Evolutionary conservation across 1,140 invertebrate genomes (phyloP).

Genomic region (Drosophila bocqueti): DNA sequence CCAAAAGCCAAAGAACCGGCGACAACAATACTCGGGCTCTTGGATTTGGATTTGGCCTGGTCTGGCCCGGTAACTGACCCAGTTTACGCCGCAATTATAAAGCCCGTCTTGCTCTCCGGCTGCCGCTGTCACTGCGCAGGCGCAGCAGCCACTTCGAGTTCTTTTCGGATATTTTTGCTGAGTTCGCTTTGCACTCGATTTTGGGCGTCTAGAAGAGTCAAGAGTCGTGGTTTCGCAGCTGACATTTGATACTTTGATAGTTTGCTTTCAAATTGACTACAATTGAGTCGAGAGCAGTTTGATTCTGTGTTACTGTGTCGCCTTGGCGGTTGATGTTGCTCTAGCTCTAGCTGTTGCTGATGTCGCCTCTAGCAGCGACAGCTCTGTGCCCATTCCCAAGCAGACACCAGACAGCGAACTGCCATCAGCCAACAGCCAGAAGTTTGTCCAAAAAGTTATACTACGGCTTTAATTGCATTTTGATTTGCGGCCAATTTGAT

Average conservation of each 20-base stretch:
- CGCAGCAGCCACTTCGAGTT: conserved; percentile 52
- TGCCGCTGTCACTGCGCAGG: conserved; percentile 63
- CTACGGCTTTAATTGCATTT: conserved; percentile 69
- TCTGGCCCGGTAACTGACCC: conserved; percentile 58
- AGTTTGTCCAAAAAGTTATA: conserved; percentile 63
- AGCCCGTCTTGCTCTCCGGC: conserved; percentile 55
- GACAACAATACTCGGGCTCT: conserved; percentile 34
- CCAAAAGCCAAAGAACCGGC: conserved; percentile 34
- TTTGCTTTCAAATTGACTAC: conserved; percentile 81
- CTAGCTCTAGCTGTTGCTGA: conserved; percentile 30
- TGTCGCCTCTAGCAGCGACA: conserved; percentile 60
- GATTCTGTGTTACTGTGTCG: conserved; percentile 76
- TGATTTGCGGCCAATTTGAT: conserved; percentile 62
- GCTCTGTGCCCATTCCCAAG: conserved; percentile 72
- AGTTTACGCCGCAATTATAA: conserved; percentile 80
- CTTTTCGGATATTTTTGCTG: not conserved
- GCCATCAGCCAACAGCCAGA: conserved; percentile 22
- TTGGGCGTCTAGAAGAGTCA: conserved; percentile 62
- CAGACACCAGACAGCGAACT: conserved; percentile 19
- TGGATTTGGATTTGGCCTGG: conserved; percentile 47
- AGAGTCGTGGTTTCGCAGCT: conserved; percentile 51
- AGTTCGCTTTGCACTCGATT: conserved; percentile 62
- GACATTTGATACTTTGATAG: conserved; percentile 82
- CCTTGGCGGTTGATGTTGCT: conserved; percentile 44
- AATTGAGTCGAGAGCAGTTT: conserved; percentile 62